Evolutionary conservation across 1,140 invertebrate genomes (phyloP).

Genomic region (Procambarus virginalis): DNA sequence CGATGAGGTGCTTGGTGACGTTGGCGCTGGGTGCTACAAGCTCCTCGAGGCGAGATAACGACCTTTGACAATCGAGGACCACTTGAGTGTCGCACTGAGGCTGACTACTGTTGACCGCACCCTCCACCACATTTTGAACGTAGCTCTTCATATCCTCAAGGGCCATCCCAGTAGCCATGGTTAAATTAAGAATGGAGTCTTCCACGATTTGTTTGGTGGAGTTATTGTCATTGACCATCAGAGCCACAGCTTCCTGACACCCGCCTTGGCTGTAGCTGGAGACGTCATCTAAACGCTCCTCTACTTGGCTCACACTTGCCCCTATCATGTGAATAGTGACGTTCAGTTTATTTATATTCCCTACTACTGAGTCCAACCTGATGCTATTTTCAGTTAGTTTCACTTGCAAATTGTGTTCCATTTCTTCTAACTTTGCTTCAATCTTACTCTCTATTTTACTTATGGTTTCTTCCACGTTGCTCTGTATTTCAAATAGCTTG

Average conservation of each 20-base stretch:
- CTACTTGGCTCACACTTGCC: not conserved
- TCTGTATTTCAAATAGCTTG: too few relatives aligned
- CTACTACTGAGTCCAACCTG: not conserved
- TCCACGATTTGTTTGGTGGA: not conserved
- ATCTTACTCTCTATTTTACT: not conserved
- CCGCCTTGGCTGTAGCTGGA: not conserved
- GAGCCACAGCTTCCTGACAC: not conserved
- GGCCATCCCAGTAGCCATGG: not conserved
- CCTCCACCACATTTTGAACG: conserved; percentile 3
- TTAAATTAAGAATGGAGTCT: not conserved
- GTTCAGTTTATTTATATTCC: not conserved
- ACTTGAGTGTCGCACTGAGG: not conserved
- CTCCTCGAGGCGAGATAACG: not conserved
- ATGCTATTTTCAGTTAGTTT: not conserved
- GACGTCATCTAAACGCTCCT: conserved; percentile 7
- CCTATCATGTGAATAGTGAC: not conserved
- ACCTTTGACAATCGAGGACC: not conserved
- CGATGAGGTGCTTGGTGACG: conserved; percentile 32
- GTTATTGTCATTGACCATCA: not conserved
- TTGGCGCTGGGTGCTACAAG: not conserved
- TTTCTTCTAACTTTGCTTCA: not conserved
- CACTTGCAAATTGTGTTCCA: not conserved
- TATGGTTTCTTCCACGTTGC: conserved; percentile 9
- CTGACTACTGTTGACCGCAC: not conserved
- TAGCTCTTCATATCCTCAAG: not conserved